phyloP scores from a whole-genome alignment of 2,113 vertebrate species.

The Nycticryphes semicollaris region DNA sequence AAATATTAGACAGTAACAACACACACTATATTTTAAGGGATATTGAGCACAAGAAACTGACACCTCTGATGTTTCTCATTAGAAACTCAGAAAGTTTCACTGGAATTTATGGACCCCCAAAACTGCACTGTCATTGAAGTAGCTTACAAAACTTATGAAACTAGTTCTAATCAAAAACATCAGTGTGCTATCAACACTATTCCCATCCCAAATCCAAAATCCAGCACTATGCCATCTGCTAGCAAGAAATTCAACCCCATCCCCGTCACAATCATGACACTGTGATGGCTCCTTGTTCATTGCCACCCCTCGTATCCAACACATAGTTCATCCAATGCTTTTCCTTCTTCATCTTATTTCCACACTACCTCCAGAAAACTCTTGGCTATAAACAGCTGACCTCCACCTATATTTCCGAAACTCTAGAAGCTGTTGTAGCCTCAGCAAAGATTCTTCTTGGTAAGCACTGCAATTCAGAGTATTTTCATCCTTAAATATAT shows the following conservation, averaged over 20 bases:
- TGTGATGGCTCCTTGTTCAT: neutral
- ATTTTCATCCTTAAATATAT: neutral
- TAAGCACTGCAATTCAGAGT: neutral
- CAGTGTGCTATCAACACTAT: neutral
- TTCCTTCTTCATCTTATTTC: neutral
- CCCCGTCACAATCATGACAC: neutral
- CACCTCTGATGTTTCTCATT: neutral
- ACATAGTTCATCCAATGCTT: neutral
- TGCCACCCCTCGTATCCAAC: neutral
- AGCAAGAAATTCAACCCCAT: neutral
- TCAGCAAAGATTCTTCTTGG: neutral
- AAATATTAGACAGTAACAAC: neutral
- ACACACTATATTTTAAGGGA: neutral
- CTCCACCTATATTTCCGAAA: neutral
- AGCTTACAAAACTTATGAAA: neutral
- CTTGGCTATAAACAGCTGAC: neutral
- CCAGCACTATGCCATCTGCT: neutral
- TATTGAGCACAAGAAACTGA: neutral
- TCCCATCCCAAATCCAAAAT: neutral
- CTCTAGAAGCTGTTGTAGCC: neutral
- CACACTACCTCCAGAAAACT: neutral
- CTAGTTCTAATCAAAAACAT: neutral
- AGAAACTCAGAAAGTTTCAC: neutral
- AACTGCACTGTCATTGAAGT: neutral
- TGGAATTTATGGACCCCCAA: neutral